Percentiles rank a stretch among this genome's conserved stretches.
Conservation (phyloP, 1,140 invertebrate genomes). For the Chrysomallon squamiferum region DNA sequence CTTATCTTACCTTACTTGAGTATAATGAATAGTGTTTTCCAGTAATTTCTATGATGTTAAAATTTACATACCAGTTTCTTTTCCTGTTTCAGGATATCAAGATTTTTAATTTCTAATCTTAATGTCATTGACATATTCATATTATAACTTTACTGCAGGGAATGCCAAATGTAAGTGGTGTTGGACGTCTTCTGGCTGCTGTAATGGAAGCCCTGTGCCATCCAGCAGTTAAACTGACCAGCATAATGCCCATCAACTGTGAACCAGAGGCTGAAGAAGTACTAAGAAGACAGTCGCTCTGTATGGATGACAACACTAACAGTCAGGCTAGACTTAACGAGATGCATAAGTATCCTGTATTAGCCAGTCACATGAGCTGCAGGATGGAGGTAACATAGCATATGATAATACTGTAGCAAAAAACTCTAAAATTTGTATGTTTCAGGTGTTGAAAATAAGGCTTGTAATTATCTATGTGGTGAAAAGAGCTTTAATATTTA, state of each 20-base stretch:
- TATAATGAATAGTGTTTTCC: too few species aligned
- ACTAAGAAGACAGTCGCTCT: conserved; percentile 50
- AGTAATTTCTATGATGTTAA: background rate
- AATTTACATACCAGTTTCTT: background rate
- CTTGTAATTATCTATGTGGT: too few species aligned
- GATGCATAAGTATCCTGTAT: conserved; percentile 77
- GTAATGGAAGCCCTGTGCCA: conserved; percentile 82
- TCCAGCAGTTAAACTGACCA: conserved; percentile 78
- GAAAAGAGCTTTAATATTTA: too few species aligned
- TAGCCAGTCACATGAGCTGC: conserved; percentile 83
- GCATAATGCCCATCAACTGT: conserved; percentile 76
- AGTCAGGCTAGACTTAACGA: conserved; percentile 67
- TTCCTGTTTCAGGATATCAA: background rate
- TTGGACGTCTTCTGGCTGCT: conserved; percentile 78
- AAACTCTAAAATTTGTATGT: too few species aligned
- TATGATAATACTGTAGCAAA: too few species aligned
- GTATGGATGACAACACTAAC: conserved; percentile 66
- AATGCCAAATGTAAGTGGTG: conserved; percentile 57
- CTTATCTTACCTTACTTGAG: too few species aligned
- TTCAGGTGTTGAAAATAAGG: too few species aligned
- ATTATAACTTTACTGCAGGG: conserved; percentile 43
- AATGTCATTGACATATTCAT: background rate
- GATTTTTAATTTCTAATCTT: background rate
- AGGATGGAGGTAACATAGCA: conserved; percentile 69
- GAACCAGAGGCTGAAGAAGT: conserved; percentile 64